phyloP scores from a whole-genome alignment of 2,113 vertebrate genomes.

The Mungos mungo region DNA sequence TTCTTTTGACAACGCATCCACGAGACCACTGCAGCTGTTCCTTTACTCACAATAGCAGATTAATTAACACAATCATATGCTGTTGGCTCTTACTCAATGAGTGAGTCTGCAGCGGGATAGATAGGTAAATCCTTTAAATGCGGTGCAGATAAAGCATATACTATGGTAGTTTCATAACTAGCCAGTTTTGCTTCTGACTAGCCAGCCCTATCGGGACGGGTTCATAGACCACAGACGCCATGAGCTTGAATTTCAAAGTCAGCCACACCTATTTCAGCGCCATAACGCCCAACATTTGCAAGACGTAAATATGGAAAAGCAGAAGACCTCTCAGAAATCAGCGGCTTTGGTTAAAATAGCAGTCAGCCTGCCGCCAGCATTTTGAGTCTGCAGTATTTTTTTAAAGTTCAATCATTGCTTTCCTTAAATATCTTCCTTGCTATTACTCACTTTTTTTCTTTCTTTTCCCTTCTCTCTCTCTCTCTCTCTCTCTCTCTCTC shows the following conservation, averaged over 20 bases:
- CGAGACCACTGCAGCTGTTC: constrained; percentile 99
- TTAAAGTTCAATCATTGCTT: constrained; percentile 89
- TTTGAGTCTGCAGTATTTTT: constrained; percentile 83
- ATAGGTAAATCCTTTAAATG: constrained; percentile 99
- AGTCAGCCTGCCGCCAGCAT: constrained; percentile 79
- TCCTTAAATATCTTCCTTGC: constrained; percentile 87
- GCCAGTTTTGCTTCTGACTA: constrained; percentile 92
- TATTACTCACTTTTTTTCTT: constrained; percentile 77
- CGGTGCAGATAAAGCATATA: constrained; percentile 93
- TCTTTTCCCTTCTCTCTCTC: no score
- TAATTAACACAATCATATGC: constrained; percentile 99
- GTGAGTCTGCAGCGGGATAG: constrained; percentile 98
- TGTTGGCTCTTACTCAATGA: constrained; percentile 98
- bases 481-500: no score
- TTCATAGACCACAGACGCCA: constrained; percentile 82
- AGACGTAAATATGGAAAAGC: constrained; percentile 80
- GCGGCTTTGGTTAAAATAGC: constrained; percentile 83
- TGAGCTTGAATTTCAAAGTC: constrained; percentile 83
- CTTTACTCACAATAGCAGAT: constrained; percentile 99
- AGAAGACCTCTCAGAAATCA: constrained; percentile 81
- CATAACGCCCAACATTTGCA: constrained; percentile 81
- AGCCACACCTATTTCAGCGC: constrained; percentile 85
- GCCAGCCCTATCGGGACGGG: constrained; percentile 89
- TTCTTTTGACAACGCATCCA: constrained; percentile 99
- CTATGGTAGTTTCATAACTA: constrained; percentile 90